Conservation (phyloP, 2,113 vertebrate genomes). For the Lepidothrix coronata region DNA sequence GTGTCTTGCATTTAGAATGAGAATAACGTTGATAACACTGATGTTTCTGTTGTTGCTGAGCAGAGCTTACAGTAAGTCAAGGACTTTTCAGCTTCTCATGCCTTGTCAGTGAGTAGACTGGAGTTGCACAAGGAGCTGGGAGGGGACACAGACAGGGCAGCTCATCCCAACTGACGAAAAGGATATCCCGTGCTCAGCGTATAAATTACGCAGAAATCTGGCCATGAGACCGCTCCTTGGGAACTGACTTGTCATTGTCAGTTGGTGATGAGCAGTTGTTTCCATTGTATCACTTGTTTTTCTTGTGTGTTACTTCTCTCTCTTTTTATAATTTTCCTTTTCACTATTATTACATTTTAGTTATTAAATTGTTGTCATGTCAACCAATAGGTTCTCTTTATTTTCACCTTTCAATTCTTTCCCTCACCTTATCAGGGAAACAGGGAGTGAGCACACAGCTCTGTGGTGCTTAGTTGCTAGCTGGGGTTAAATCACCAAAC, state of each 20-base stretch:
- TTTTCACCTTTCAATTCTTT: not conserved
- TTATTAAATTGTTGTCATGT: not conserved
- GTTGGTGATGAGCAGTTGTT: not conserved
- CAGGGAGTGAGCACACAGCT: not conserved
- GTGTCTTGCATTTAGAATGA: not conserved
- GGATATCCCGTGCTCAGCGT: not conserved
- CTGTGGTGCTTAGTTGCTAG: not conserved
- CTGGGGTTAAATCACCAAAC: not conserved
- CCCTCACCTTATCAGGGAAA: not conserved
- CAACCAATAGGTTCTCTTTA: not conserved
- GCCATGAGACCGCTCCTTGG: not conserved
- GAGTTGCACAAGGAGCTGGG: not conserved
- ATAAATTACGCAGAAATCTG: not conserved
- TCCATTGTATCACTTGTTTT: not conserved
- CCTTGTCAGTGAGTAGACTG: not conserved
- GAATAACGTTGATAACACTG: not conserved
- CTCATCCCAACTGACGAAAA: not conserved
- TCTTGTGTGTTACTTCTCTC: not conserved
- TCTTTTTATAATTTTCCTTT: not conserved
- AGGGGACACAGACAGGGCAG: not conserved
- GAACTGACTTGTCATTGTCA: not conserved
- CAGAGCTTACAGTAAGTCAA: not conserved
- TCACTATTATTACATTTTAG: not conserved
- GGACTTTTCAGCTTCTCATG: not conserved
- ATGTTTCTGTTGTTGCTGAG: not conserved